A percentile compares a stretch with the other conserved stretches of the same genome.
phyloP scores from a whole-genome alignment of 2,113 vertebrate species.

The Lonchura striata region DNA sequence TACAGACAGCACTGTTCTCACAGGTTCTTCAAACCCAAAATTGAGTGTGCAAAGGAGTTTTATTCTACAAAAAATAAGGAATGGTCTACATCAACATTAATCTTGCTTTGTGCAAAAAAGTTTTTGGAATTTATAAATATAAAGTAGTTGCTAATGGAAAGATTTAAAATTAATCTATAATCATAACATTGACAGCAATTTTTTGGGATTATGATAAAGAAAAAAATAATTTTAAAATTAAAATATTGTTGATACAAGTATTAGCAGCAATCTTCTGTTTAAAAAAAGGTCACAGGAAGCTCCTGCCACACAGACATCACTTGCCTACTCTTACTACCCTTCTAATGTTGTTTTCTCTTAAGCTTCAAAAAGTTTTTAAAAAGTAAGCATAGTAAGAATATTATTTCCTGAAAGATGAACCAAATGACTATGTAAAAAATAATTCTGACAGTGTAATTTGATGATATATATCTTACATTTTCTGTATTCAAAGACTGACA shows the following conservation, averaged over 20 bases:
- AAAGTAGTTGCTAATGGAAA: not conserved
- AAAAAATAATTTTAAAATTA: not conserved
- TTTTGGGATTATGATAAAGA: not conserved
- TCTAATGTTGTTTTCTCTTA: not conserved
- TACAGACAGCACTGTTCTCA: not conserved
- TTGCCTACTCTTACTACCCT: not conserved
- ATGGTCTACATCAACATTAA: not conserved
- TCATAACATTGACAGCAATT: not conserved
- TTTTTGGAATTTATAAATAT: not conserved
- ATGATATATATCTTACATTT: not conserved
- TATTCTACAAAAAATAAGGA: not conserved
- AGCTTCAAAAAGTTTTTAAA: not conserved
- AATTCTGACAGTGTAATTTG: not conserved
- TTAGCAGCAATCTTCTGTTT: not conserved
- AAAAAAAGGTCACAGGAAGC: not conserved
- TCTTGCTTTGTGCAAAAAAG: not conserved
- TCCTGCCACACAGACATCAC: not conserved
- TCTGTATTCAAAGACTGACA: not conserved
- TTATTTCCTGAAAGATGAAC: not conserved
- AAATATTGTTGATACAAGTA: not conserved
- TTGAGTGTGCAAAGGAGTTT: not conserved
- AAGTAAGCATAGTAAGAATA: not conserved
- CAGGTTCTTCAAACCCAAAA: not conserved
- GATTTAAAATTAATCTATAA: not conserved
- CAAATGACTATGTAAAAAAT: not conserved